Base-by-base conservation (phyloP, 2,113 vertebrate genomes). In the Barnardius zonarius region DNA sequence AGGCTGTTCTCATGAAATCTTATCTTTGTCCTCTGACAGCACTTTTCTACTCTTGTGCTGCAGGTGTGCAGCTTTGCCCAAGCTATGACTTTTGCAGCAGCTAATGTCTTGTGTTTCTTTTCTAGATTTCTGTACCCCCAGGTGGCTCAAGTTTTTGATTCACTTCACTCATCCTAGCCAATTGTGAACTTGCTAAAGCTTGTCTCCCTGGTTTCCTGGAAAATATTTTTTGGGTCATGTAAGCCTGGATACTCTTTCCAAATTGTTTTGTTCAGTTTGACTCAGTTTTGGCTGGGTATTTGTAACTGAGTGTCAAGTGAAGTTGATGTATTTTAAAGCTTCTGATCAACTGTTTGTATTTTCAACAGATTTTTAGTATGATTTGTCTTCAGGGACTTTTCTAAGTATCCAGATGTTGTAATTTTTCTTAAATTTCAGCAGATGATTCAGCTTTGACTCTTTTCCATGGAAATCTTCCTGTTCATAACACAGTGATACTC, bases 151-250 rank as follows among this genome's bases (percentile, higher is more conserved):
- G 73, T 22, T 52, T 83, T 66, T 86, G 17, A 52, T 84, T 88
- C 52, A 30, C 19, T 81, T 88, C 49, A 18, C 57, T 84, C 19
- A 6, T 43, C 19, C 23, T 91, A 52, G 62, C 77, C 86, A 93
- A 8, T 27, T 89, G 62, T 11, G 25, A n/a, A 49, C 48, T 82
- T 81, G 31, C 10, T 14, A 69, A 85, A 59, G 31, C 74, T 91
- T 57, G 66, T 96, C 57, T 93, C 93, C 93, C 18, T 92, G 86
- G 88, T 97, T 97, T 87, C 90, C 3, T 84, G 73, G 73, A 93
- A 96, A 94, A 96, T 95, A 94, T 96, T 95, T 92, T 92, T 83
- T 90, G 39, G 16, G 12, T 93, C 41, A 11, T 39, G 10, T 43
- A 72, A 52, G 46, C 61, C 73, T 84, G 48, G 54, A 43, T 78